These are phyloP conservation scores for Pangasianodon hypophthalmus DNA, from an alignment of 2,113 vertebrate species.

Conservation along the genomic window DNA sequence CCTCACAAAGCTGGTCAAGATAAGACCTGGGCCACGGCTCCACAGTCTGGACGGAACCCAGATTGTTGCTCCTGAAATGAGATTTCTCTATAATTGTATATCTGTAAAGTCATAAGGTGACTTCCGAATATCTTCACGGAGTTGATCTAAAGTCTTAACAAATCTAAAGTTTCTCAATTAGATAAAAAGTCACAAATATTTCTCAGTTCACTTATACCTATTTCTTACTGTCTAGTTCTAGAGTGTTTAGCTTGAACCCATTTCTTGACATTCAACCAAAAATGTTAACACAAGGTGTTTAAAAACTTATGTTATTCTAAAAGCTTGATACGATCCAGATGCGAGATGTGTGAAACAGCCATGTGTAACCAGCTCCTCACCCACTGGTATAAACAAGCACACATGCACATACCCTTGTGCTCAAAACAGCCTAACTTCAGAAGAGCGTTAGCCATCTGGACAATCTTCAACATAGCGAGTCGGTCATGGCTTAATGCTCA, in stretches of 20 bases:
- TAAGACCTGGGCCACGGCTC: not conserved
- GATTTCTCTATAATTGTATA: not conserved
- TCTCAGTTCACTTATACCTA: not conserved
- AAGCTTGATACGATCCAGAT: not conserved
- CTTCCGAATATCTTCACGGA: not conserved
- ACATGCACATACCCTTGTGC: not conserved
- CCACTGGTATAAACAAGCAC: not conserved
- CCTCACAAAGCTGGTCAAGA: not conserved
- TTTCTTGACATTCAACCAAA: not conserved
- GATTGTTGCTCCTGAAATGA: not conserved
- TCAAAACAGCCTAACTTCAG: not conserved
- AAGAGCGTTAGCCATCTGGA: constrained; percentile 26
- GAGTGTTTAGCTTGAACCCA: not conserved
- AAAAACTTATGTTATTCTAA: not conserved
- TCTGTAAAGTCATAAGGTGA: not conserved
- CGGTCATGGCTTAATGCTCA: constrained; percentile 43
- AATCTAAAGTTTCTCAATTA: not conserved
- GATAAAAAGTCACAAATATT: not conserved
- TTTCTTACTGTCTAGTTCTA: not conserved
- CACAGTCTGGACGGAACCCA: not conserved
- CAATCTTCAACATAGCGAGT: constrained; percentile 4
- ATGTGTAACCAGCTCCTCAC: not conserved
- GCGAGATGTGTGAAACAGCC: not conserved
- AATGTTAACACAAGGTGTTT: not conserved
- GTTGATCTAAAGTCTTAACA: not conserved